Conservation (phyloP, 2,888 invertebrate genomes). For the Tenthredo amoena region DNA sequence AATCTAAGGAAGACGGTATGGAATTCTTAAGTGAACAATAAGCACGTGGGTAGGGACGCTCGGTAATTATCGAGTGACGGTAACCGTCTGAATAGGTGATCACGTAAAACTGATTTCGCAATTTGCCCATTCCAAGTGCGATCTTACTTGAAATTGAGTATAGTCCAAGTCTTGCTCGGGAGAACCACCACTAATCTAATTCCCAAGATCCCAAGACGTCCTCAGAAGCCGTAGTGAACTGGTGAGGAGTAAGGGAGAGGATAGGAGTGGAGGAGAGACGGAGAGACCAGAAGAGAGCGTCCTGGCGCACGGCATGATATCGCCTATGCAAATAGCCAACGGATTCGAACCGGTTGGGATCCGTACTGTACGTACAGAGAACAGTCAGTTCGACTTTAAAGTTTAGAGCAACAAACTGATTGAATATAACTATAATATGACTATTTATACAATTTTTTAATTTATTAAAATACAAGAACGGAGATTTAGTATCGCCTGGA, state of each 20-base stretch:
- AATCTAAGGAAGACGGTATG: conserved; percentile 7
- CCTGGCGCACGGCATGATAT: conserved; percentile 73
- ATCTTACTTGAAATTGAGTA: conserved; percentile 78
- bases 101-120: conserved; percentile 78
- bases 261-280: conserved; percentile 55
- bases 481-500: neutral
- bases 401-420: conserved; percentile 25
- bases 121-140: conserved; percentile 75
- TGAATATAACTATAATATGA: neutral
- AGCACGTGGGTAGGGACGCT: conserved; percentile 25
- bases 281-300: conserved; percentile 63
- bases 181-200: conserved; percentile 78
- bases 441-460: neutral
- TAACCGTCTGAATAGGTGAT: conserved; percentile 78
- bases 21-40: conserved; percentile 36
- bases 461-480: neutral
- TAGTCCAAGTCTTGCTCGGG: conserved; percentile 76
- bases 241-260: conserved; percentile 51
- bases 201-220: conserved; percentile 75
- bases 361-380: conserved; percentile 21
- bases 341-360: conserved; percentile 75
- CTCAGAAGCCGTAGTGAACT: conserved; percentile 54
- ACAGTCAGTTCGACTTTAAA: neutral
- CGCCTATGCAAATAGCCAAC: conserved; percentile 78
- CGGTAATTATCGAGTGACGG: conserved; percentile 68